phyloP scores from a whole-genome alignment of 2,888 invertebrate genomes.

The Gymnoscelis rufifasciata region DNA sequence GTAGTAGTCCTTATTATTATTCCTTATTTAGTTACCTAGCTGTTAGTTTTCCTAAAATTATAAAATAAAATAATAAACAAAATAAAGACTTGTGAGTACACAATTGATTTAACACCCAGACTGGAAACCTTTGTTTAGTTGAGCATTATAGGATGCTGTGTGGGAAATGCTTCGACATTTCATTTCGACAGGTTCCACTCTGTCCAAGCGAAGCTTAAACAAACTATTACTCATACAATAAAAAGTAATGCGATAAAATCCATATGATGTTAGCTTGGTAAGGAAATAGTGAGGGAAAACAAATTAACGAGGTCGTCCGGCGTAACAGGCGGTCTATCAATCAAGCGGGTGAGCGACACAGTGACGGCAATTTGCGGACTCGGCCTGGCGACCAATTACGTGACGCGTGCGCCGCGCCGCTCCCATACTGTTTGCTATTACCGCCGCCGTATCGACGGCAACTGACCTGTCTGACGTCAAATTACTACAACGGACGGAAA shows the following conservation, averaged over 20 bases:
- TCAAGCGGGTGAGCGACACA: conserved; percentile 45
- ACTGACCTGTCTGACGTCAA: conserved; percentile 50
- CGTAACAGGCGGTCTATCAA: conserved; percentile 70
- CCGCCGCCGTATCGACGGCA: conserved; percentile 11
- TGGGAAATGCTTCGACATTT: too few species aligned
- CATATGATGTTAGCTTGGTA: conserved; percentile 12
- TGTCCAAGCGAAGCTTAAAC: too few species aligned
- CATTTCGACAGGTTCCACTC: too few species aligned
- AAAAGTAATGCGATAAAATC: conserved; percentile 5
- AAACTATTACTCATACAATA: conserved; percentile 44
- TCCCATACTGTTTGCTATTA: conserved; percentile 49
- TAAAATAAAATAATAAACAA: too few species aligned
- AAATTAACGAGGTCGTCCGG: conserved; percentile 61
- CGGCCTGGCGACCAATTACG: conserved; percentile 50
- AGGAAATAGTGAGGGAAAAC: conserved; percentile 47
- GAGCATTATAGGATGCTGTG: too few species aligned
- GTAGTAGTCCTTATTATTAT: too few species aligned
- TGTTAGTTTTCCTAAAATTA: too few species aligned
- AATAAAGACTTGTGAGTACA: too few species aligned
- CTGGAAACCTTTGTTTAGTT: too few species aligned
- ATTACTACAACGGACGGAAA: conserved; percentile 9
- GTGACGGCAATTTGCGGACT: conserved; percentile 33
- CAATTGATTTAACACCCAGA: too few species aligned
- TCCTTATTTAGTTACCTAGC: too few species aligned
- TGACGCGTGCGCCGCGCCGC: conserved; percentile 67